Base-by-base conservation (phyloP, 1,140 invertebrate genomes). In the Diorhabda carinulata region DNA sequence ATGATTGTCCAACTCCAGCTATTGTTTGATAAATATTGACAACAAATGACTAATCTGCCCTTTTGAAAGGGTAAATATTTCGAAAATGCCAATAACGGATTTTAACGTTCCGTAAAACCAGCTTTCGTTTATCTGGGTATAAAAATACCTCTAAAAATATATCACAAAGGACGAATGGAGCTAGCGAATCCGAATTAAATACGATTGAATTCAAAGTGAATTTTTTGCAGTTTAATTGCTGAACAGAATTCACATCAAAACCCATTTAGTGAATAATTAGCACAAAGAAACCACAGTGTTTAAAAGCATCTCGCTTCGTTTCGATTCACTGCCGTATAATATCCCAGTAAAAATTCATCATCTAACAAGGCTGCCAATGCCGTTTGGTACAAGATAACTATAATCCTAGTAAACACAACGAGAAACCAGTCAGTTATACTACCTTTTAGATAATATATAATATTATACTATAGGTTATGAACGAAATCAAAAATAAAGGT, bases 71-170 rank as follows among this genome's bases (percentile, higher is more conserved):
- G 47, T n/a, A 52, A 52, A 52, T 52, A 52, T 52, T 52, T n/a
- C 47, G 47, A 52, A 52, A 52, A 52, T 52, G 47, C 3, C 47
- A 52, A 52, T 52, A 52, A 52, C 47, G 47, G n/a, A 52, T 52
- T 52, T 52, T 3, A 52, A 8, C n/a, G 3, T 52, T 52, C 6
- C 47, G 47, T 52, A 52, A 52, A 52, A 52, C n/a, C 47, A 52
- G 47, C 47, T 52, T 52, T 52, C 47, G 47, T 52, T 52, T 52
- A 52, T 52, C 47, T 52, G 47, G 47, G 47, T 52, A 52, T 52
- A 52, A 52, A 52, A 52, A 52, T 52, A 52, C 47, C 47, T 52
- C 47, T 52, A 52, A 52, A 52, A 52, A 52, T 52, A 52, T 52
- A 52, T 52, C 47, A 52, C 47, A 52, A 52, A 52, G 47, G 47